These are phyloP conservation scores for Camponotus pennsylvanicus DNA, from an alignment of 1,140 invertebrate genomes.

Conservation along the genomic window DNA sequence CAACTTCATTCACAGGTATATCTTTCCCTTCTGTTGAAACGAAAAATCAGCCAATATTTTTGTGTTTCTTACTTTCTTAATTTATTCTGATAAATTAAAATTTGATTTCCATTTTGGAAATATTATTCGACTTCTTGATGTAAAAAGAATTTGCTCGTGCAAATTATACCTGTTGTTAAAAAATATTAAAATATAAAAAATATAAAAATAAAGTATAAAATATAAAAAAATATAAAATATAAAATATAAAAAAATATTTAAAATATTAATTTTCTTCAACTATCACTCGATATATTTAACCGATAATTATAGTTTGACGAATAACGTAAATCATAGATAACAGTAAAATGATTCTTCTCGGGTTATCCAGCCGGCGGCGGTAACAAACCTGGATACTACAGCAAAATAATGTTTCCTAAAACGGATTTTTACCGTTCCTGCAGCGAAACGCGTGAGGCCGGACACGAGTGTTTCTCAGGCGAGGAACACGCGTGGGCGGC, in stretches of 20 bases:
- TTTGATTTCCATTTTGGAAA: not conserved
- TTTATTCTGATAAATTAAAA: not conserved
- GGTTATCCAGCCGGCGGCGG: not conserved
- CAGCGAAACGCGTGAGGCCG: not conserved
- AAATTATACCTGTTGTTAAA: not conserved
- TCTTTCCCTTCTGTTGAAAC: no score
- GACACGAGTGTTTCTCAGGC: constrained; percentile 11
- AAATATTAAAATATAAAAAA: not conserved
- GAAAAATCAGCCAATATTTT: no score
- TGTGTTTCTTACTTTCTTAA: no score
- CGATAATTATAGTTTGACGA: not conserved
- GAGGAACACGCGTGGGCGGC: not conserved
- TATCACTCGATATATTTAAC: not conserved
- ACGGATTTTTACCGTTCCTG: not conserved
- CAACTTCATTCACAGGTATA: no score
- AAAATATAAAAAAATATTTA: no score
- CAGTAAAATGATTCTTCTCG: not conserved
- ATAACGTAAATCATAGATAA: not conserved
- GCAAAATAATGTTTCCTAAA: constrained; percentile 5
- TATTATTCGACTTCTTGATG: not conserved
- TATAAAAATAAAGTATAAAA: no score
- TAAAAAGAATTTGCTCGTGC: not conserved
- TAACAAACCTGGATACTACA: not conserved
- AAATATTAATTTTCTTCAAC: not conserved
- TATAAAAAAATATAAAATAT: no score